Evolutionary conservation across 1,140 invertebrate species (phyloP).

Genomic region (Plectrocnemia conspersa): DNA sequence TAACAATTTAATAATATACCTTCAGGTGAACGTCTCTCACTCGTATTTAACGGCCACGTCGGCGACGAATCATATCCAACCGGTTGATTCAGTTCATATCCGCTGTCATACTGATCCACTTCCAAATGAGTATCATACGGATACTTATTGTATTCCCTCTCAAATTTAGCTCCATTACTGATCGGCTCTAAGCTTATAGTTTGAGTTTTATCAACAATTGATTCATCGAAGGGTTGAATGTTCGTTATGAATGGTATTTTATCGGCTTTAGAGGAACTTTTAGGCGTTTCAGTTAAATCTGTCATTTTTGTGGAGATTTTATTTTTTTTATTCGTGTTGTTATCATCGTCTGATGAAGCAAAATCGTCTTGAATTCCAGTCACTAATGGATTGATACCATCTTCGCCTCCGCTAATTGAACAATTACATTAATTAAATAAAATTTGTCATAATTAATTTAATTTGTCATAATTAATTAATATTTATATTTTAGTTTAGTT

Average conservation of each 20-base stretch:
- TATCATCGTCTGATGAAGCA: slow-evolving; percentile 60
- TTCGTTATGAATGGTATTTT: slow-evolving; percentile 3
- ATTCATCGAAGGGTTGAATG: not conserved
- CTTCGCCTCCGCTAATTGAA: slow-evolving; percentile 67
- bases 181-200: not conserved
- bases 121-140: slow-evolving; percentile 2
- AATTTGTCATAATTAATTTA: too few relatives aligned
- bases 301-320: slow-evolving; percentile 4
- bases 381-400: slow-evolving; percentile 75
- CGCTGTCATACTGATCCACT: slow-evolving; percentile 26
- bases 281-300: slow-evolving; percentile 38
- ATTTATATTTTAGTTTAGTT: too few relatives aligned
- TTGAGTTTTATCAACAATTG: not conserved
- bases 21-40: slow-evolving; percentile 49
- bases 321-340: slow-evolving; percentile 34
- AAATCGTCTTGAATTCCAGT: slow-evolving; percentile 83
- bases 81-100: slow-evolving; percentile 16
- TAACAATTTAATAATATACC: slow-evolving; percentile 37
- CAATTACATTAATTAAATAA: slow-evolving; percentile 26
- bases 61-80: slow-evolving; percentile 17
- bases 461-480: too few relatives aligned
- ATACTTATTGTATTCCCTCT: not conserved
- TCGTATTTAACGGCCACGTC: slow-evolving; percentile 44
- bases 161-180: not conserved
- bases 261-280: not conserved